Percentiles rank a stretch among this genome's conserved stretches.
Conservation (phyloP, 2,888 invertebrate species). For the Meandrusa payeni region DNA sequence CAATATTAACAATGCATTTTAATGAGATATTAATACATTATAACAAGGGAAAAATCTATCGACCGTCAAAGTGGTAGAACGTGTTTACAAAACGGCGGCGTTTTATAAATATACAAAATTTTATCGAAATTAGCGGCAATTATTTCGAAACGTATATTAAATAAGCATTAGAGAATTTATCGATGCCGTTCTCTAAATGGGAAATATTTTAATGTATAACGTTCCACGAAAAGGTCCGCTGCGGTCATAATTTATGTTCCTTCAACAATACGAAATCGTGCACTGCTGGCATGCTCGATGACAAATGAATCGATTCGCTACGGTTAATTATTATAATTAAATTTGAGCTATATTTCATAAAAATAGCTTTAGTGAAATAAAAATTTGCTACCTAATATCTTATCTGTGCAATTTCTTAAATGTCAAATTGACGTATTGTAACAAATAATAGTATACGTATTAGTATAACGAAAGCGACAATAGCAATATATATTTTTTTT, state of each 20-base stretch:
- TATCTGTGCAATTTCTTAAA: too few species aligned
- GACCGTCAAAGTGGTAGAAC: conserved; percentile 3
- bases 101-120: not conserved
- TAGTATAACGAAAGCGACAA: too few species aligned
- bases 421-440: too few species aligned
- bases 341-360: conserved; percentile 18
- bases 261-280: conserved; percentile 46
- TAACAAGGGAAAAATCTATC: not conserved
- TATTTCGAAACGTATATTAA: conserved; percentile 28
- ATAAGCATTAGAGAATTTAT: conserved; percentile 48
- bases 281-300: conserved; percentile 45
- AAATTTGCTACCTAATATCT: not conserved
- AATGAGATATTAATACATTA: conserved; percentile 1
- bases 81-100: not conserved
- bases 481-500: too few species aligned
- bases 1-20: conserved; percentile 1
- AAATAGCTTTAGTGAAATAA: not conserved
- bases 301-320: conserved; percentile 72
- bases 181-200: conserved; percentile 38
- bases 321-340: conserved; percentile 68
- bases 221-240: conserved; percentile 64
- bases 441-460: too few species aligned
- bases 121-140: conserved; percentile 17
- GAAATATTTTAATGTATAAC: conserved; percentile 35
- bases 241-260: conserved; percentile 51